phyloP scores from a whole-genome alignment of 2,113 vertebrate genomes.

The Piaya cayana region DNA sequence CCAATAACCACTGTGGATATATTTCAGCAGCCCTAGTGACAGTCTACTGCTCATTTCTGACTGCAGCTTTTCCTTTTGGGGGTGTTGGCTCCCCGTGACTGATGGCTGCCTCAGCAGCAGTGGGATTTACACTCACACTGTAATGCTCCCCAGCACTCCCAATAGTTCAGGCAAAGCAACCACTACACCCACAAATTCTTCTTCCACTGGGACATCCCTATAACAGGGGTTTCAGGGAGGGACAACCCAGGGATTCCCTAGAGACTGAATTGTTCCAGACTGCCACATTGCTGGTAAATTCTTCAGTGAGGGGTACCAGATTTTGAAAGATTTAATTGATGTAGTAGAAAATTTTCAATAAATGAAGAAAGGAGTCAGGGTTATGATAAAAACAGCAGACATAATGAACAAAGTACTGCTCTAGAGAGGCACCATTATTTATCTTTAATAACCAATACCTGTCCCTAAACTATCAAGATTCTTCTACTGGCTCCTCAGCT shows the following conservation, averaged over 20 bases:
- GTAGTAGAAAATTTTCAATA: background rate
- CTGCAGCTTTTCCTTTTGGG: background rate
- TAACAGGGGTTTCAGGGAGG: background rate
- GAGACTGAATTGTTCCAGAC: background rate
- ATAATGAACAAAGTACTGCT: background rate
- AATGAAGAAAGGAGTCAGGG: background rate
- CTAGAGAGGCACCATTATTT: background rate
- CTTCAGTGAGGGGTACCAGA: background rate
- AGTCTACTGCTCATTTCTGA: background rate
- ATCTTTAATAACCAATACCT: background rate
- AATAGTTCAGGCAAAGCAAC: background rate
- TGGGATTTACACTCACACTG: background rate
- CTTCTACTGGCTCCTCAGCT: background rate
- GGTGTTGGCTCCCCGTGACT: rapidly evolving
- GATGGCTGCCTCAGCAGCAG: background rate
- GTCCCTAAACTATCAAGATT: background rate
- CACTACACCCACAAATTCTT: background rate
- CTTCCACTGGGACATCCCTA: background rate
- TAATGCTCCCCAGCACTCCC: background rate
- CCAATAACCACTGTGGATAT: background rate
- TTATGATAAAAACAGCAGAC: background rate
- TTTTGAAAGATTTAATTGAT: background rate
- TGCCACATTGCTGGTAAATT: background rate
- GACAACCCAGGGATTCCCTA: background rate
- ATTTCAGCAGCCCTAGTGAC: background rate